Conservation (phyloP, 2,797 vertebrate genomes). For the Peromyscus melanophrys region DNA sequence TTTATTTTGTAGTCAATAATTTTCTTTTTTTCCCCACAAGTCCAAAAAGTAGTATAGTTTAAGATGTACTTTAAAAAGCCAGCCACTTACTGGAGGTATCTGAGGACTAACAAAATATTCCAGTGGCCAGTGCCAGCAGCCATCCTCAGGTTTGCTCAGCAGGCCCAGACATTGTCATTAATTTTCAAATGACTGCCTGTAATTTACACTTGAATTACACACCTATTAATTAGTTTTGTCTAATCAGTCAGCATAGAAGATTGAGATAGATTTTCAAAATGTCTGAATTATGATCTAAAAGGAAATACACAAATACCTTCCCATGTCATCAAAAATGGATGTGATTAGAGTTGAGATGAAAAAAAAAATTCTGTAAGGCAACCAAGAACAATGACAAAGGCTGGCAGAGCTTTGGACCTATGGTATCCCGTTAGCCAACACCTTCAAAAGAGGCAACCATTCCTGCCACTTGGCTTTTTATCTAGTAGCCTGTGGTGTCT, state of each 20-base stretch:
- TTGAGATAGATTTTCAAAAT: not conserved
- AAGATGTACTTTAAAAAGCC: not conserved
- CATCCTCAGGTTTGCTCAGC: not conserved
- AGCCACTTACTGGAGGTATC: not conserved
- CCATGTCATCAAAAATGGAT: not conserved
- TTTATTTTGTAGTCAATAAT: conserved; percentile 54
- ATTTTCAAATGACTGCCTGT: conserved; percentile 45
- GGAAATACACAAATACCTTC: not conserved
- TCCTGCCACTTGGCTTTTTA: not conserved
- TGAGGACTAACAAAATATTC: not conserved
- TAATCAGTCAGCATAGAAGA: not conserved
- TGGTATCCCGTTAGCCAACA: not conserved
- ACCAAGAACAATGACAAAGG: not conserved
- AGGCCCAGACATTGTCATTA: not conserved
- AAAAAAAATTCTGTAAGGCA: not conserved
- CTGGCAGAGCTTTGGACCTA: not conserved
- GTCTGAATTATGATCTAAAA: conserved; percentile 4
- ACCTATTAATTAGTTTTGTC: conserved; percentile 59
- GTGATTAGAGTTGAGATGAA: not conserved
- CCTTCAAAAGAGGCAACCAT: not conserved
- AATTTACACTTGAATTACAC: conserved; percentile 47
- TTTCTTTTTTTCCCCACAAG: not conserved
- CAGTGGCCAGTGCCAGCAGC: not conserved
- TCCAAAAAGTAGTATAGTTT: not conserved
- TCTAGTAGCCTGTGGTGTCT: not conserved